A percentile compares a stretch with the other conserved stretches of the same genome.
phyloP scores from a whole-genome alignment of 2,113 vertebrate genomes.

The Hippocampus barbouri region DNA sequence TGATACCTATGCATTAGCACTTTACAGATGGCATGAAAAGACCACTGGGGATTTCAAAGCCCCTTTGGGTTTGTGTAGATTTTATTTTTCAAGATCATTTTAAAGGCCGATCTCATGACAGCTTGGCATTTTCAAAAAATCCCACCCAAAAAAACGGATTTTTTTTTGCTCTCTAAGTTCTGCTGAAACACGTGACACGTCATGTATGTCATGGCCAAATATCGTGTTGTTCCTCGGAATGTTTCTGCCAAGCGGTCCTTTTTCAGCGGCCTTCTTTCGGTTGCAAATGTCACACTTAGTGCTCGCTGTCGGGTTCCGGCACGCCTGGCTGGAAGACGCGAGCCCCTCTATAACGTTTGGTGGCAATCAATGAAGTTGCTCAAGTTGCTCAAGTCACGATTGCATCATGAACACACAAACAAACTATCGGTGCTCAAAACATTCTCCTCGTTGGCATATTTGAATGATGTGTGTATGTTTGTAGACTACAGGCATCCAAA shows the following conservation, averaged over 20 bases:
- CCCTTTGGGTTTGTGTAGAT: not conserved
- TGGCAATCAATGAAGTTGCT: not conserved
- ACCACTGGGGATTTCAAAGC: constrained; percentile 10
- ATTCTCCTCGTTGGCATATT: not conserved
- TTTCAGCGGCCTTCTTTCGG: not conserved
- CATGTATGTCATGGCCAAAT: not conserved
- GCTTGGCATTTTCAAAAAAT: not conserved
- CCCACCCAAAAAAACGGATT: not conserved
- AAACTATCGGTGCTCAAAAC: not conserved
- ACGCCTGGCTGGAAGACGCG: constrained; percentile 42
- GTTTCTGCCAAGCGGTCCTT: not conserved
- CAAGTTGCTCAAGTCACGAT: too few species aligned
- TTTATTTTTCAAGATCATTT: constrained; percentile 15
- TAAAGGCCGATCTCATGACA: not conserved
- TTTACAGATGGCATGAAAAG: not conserved
- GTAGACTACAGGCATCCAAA: not conserved
- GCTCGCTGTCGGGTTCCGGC: constrained; percentile 12
- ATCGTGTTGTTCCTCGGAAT: constrained; percentile 4
- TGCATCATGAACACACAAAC: not conserved
- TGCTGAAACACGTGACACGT: constrained; percentile 2
- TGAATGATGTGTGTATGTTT: not conserved
- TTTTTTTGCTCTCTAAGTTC: not conserved
- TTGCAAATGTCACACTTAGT: constrained; percentile 11
- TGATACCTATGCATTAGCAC: not conserved
- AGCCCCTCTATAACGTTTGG: not conserved